Base-by-base conservation (phyloP, 2,797 vertebrate genomes). In the Huso huso region DNA sequence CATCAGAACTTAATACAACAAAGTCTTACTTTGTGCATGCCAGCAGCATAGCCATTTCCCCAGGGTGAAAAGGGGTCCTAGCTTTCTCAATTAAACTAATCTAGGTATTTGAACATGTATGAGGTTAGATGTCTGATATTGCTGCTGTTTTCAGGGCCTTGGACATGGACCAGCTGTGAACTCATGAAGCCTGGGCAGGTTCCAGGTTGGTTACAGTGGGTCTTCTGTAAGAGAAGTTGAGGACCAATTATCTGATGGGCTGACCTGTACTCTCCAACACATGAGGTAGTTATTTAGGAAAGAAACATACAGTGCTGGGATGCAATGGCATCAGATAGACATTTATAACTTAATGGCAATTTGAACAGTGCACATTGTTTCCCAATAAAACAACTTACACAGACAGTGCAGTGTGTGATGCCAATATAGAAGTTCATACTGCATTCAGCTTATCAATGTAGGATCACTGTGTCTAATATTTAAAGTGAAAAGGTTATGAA, bases 91-190 rank as follows among this genome's bases (percentile, higher is more conserved):
- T 58, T 7, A 58, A 58, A n/a, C 55, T 58, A 58, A 13, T 11
- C 55, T 58, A 7, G 15, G 15, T 11, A 13, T 58, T 58, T 58
- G 6, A 10, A 6, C 11, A 58, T 12, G 6, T 58, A n/a, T 58
- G 55, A n/a, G 55, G 6, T 13, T 58, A n/a, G 11, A 58, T 58
- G 55, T 58, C 11, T 37, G 37, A 13, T 58, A 58, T 13, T 58
- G 55, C 55, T 58, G 6, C 55, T 11, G 12, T 58, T 58, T 37
- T 65, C 69, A 68, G 69, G 62, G 51, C 6, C 48, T 51, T 51
- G 63, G 66, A 76, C 51, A 11, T 68, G 72, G 23, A 66, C 60
- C 65, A 61, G 69, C 65, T 74, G 52, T 62, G 61, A 62, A 18
- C 9, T 62, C n/a, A 62, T 62, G 13, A 2, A 18, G 3, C 5